phyloP scores from a whole-genome alignment of 2,888 invertebrate species.

The Andrena minutula region DNA sequence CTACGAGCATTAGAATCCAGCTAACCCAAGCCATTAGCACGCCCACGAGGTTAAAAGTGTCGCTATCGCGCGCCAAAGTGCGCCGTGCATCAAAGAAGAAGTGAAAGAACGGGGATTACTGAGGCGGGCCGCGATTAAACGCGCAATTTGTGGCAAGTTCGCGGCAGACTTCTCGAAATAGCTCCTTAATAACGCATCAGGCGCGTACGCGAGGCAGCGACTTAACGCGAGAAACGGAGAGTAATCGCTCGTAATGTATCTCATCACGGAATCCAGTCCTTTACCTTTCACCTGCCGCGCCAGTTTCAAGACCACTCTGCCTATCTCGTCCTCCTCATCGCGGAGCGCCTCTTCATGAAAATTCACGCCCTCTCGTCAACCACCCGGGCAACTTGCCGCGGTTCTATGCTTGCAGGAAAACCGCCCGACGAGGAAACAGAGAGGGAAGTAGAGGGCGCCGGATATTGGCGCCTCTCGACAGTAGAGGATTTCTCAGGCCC shows the following conservation, averaged over 20 bases:
- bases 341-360: constrained; percentile 14
- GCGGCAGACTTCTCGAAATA: constrained; percentile 19
- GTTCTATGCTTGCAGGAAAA: neutral
- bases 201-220: neutral
- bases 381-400: neutral
- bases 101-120: neutral
- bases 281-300: constrained; percentile 48
- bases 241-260: constrained; percentile 45
- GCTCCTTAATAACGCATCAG: constrained; percentile 42
- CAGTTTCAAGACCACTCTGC: constrained; percentile 26
- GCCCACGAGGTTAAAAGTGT: too few species aligned
- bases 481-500: too few species aligned
- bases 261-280: constrained; percentile 44
- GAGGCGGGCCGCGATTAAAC: constrained; percentile 2
- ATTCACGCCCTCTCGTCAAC: constrained; percentile 11
- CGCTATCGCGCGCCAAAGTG: too few species aligned
- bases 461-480: too few species aligned
- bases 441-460: neutral
- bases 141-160: constrained; percentile 32
- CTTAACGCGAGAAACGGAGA: constrained; percentile 32
- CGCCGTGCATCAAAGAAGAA: neutral
- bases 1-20: too few species aligned
- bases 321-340: constrained; percentile 30
- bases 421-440: neutral
- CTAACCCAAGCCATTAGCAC: too few species aligned